phyloP scores from a whole-genome alignment of 2,797 vertebrate species.

The Cuniculus paca region DNA sequence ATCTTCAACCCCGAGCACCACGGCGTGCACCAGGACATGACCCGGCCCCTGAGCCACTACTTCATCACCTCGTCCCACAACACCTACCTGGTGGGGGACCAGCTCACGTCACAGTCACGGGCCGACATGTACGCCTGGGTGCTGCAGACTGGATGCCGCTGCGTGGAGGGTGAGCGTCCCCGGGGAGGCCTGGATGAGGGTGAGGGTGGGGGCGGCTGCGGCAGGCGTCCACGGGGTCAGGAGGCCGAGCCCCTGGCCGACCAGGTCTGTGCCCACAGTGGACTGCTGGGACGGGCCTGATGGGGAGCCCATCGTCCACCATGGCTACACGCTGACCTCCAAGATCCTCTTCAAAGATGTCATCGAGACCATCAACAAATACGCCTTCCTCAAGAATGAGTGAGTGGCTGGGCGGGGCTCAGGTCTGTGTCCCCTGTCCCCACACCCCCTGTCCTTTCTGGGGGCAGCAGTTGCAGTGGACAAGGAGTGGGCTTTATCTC shows the following conservation, averaged over 20 bases:
- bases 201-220: fast-evolving
- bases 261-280: constrained; percentile 87
- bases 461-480: not conserved
- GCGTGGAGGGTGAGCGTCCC: constrained; percentile 93
- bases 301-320: constrained; percentile 97
- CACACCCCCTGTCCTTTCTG: not conserved
- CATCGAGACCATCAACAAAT: constrained; percentile 99
- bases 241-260: not conserved
- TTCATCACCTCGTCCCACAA: constrained; percentile 99
- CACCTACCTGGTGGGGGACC: constrained; percentile 99
- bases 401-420: constrained; percentile 85
- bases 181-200: not conserved
- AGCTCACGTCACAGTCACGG: constrained; percentile 98
- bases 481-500: not conserved
- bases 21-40: constrained; percentile 96
- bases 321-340: constrained; percentile 98
- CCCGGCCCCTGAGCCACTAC: constrained; percentile 94
- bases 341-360: constrained; percentile 99
- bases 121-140: constrained; percentile 99
- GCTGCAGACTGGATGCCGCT: constrained; percentile 97
- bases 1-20: constrained; percentile 97
- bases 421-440: too few species aligned
- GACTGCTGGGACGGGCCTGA: constrained; percentile 99
- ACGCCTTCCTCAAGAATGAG: constrained; percentile 96
- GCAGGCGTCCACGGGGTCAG: not conserved